phyloP scores from a whole-genome alignment of 2,113 vertebrate genomes.

The Alexandromys fortis region DNA sequence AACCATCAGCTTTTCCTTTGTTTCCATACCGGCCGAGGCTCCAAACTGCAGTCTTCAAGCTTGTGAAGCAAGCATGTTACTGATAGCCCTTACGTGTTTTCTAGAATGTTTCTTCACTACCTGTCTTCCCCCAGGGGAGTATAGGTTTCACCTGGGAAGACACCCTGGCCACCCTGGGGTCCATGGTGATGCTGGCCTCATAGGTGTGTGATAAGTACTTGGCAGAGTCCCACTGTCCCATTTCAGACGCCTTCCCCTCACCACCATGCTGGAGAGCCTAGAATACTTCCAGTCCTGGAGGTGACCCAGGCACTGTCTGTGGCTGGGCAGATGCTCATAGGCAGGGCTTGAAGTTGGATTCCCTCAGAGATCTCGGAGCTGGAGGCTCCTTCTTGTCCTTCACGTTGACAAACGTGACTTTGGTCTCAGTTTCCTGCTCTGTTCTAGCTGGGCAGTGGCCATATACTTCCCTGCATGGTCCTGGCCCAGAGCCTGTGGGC shows the following conservation, averaged over 20 bases:
- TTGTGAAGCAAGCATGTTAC: no score
- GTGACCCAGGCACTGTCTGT: neutral
- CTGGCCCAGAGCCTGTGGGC: neutral
- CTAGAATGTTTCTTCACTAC: fast-evolving
- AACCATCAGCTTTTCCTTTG: neutral
- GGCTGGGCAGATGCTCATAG: neutral
- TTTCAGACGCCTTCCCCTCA: neutral
- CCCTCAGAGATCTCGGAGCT: neutral
- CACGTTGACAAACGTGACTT: neutral
- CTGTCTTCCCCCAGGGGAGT: neutral
- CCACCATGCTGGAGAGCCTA: no score
- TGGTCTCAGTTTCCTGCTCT: neutral
- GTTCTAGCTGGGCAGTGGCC: neutral
- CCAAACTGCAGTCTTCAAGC: neutral
- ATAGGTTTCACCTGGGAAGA: neutral
- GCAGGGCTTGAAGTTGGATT: neutral
- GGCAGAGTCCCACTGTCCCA: neutral
- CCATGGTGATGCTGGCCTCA: neutral
- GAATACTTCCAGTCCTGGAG: no score
- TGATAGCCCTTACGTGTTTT: neutral
- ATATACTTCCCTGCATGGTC: neutral
- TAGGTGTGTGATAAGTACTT: neutral
- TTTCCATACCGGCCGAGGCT: fast-evolving
- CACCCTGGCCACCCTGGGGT: neutral
- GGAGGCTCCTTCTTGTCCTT: neutral